Conservation (phyloP, 2,888 invertebrate genomes). For the Hermodice carunculata region DNA sequence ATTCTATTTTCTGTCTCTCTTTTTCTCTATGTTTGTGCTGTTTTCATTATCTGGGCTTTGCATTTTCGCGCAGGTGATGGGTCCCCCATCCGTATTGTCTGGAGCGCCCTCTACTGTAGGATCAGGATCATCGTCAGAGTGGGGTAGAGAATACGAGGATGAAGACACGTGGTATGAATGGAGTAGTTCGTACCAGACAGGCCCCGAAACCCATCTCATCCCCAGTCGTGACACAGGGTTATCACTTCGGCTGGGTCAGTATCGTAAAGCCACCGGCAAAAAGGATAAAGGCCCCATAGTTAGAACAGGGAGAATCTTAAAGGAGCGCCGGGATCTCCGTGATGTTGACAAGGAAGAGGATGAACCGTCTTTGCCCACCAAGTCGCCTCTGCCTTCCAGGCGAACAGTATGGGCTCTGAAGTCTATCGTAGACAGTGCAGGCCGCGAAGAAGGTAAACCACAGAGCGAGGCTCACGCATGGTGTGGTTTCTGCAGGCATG, state of each 20-base stretch:
- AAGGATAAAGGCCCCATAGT: neutral
- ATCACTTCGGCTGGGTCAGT: conserved; percentile 36
- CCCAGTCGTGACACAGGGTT: conserved; percentile 72
- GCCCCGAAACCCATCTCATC: conserved; percentile 95
- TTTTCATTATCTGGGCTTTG: too few relatives aligned
- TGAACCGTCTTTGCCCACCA: neutral
- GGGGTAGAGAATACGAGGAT: conserved; percentile 61
- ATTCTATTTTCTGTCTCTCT: too few relatives aligned
- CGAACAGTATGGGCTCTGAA: conserved; percentile 24
- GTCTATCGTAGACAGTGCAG: conserved; percentile 7
- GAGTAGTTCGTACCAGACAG: conserved; percentile 87
- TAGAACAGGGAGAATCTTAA: conserved; percentile 15
- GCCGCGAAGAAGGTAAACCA: neutral
- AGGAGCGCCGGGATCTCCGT: conserved; percentile 37
- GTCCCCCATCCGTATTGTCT: conserved; percentile 31
- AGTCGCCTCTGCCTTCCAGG: conserved; percentile 2
- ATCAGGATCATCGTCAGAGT: conserved; percentile 38
- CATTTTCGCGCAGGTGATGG: conserved; percentile 42
- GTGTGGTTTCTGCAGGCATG: too few relatives aligned
- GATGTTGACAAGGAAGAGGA: conserved; percentile 37
- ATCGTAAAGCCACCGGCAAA: conserved; percentile 21
- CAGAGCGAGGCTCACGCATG: too few relatives aligned
- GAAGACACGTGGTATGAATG: conserved; percentile 69
- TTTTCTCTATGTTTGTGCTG: too few relatives aligned
- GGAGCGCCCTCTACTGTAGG: conserved; percentile 35